Conservation (phyloP, 2,888 invertebrate species). For the Acanthopleura granulata region DNA sequence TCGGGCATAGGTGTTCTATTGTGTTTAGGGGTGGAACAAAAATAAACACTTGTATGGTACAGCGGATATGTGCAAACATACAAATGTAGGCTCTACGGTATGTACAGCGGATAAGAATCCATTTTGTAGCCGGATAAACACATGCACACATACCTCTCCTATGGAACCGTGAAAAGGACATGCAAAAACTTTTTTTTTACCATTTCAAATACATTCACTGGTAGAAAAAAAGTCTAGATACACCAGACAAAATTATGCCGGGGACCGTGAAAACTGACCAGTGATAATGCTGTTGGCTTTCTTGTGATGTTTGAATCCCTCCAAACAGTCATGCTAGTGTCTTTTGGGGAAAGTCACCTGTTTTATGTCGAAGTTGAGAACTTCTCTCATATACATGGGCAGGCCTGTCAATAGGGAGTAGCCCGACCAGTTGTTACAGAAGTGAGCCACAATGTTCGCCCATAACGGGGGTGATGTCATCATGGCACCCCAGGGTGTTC, state of each 20-base stretch:
- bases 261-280: too few species aligned
- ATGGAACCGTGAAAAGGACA: too few species aligned
- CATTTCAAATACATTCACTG: too few species aligned
- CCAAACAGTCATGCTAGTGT: background rate
- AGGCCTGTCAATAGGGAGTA: slow-evolving; percentile 57
- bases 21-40: too few species aligned
- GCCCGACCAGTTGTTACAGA: slow-evolving; percentile 71
- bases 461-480: slow-evolving; percentile 70
- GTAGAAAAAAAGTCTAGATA: too few species aligned
- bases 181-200: background rate
- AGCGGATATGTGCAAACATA: background rate
- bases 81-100: background rate
- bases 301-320: too few species aligned
- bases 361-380: slow-evolving; percentile 57
- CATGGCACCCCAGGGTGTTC: slow-evolving; percentile 69
- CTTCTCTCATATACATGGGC: slow-evolving; percentile 61
- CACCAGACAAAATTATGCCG: too few species aligned
- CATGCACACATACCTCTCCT: background rate
- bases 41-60: too few species aligned
- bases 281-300: too few species aligned
- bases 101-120: too few species aligned
- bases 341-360: slow-evolving; percentile 36
- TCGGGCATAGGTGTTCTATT: too few species aligned
- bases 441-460: slow-evolving; percentile 72
- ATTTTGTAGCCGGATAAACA: too few species aligned